Percentiles rank a stretch among this genome's conserved stretches.
Conservation (phyloP, 2,797 vertebrate species). For the Sebastes minor region DNA sequence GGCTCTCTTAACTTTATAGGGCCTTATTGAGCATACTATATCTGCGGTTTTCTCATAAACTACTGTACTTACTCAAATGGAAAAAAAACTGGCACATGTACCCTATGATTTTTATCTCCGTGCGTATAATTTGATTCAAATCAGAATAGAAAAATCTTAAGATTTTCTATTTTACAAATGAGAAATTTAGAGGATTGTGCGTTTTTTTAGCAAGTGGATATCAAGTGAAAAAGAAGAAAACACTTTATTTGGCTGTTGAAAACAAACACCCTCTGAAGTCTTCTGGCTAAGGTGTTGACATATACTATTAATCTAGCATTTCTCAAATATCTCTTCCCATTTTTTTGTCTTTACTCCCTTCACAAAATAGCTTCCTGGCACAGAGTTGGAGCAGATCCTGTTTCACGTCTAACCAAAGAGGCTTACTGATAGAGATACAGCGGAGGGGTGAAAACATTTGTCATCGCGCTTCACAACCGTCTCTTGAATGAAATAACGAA, state of each 20-base stretch:
- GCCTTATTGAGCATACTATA: background rate
- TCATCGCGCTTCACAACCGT: slow-evolving; percentile 25
- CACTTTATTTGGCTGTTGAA: slow-evolving; percentile 14
- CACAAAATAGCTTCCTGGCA: slow-evolving; percentile 44
- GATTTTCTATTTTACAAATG: background rate
- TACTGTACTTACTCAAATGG: background rate
- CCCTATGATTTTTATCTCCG: background rate
- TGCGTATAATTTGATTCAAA: background rate
- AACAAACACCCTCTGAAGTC: slow-evolving; percentile 36
- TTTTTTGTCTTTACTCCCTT: slow-evolving; percentile 16
- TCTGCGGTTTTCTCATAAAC: background rate
- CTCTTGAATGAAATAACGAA: slow-evolving; percentile 25
- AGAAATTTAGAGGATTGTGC: too few species aligned
- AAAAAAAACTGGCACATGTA: background rate
- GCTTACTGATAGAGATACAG: slow-evolving; percentile 33
- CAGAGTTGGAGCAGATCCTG: slow-evolving; percentile 33
- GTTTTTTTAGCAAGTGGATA: background rate
- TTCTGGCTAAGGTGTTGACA: background rate
- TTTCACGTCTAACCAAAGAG: slow-evolving; percentile 47
- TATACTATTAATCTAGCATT: slow-evolving; percentile 28
- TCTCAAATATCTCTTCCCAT: slow-evolving; percentile 50
- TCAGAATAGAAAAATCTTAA: background rate
- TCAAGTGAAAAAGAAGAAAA: background rate
- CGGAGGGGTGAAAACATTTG: slow-evolving; percentile 53
- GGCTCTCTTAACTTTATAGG: too few species aligned